Evolutionary conservation across 2,797 vertebrate genomes (phyloP).

Genomic region (Pangasius macronema): DNA sequence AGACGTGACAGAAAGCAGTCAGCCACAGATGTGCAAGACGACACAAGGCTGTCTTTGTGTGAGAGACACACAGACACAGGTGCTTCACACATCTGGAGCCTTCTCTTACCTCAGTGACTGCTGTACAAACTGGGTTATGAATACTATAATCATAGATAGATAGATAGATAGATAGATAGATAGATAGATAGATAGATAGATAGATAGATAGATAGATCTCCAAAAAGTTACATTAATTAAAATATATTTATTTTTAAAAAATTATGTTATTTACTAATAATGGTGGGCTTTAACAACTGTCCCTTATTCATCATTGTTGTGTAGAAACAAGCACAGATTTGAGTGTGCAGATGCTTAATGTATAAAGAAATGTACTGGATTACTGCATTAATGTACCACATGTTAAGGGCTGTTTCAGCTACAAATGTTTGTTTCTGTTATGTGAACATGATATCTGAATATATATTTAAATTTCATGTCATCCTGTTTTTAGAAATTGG

Average conservation of each 20-base stretch:
- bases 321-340: no score
- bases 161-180: neutral
- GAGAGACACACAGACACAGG: slow-evolving; percentile 30
- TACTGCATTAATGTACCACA: no score
- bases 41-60: slow-evolving; percentile 37
- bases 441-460: neutral
- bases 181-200: neutral
- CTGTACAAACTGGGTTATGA: neutral
- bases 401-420: neutral
- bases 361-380: no score
- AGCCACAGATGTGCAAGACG: slow-evolving; percentile 36
- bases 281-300: no score
- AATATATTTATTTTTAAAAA: no score
- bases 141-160: neutral
- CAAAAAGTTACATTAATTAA: no score
- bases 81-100: slow-evolving; percentile 32
- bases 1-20: slow-evolving; percentile 18
- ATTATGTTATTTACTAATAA: no score
- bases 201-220: neutral
- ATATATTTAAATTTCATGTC: neutral
- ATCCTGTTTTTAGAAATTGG: neutral
- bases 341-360: no score
- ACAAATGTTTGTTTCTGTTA: neutral
- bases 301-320: no score
- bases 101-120: neutral